These are phyloP conservation scores for Danio albolineatus DNA, from an alignment of 2,797 vertebrate species.

Conservation along the genomic window DNA sequence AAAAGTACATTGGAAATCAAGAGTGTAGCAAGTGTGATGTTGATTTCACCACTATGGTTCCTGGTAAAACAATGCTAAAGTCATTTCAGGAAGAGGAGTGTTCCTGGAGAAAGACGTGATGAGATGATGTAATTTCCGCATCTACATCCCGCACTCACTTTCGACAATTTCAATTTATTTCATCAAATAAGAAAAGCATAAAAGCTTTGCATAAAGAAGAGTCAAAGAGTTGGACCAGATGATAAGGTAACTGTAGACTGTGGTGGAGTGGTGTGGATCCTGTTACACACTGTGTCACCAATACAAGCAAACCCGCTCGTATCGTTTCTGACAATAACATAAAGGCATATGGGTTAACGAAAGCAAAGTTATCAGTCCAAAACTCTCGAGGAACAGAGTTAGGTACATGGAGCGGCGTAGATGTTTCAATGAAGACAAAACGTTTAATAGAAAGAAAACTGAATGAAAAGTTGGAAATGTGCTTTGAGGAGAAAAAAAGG, in stretches of 20 bases:
- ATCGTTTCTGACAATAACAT: constrained; percentile 39
- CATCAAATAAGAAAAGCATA: background rate
- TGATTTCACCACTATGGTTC: constrained; percentile 38
- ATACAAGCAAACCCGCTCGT: constrained; percentile 30
- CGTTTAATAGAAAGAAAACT: background rate
- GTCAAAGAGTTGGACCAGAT: constrained; percentile 47
- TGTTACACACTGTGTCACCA: constrained; percentile 51
- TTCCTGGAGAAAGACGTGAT: background rate
- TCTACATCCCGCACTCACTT: background rate
- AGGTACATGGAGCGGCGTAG: background rate
- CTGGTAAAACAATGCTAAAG: background rate
- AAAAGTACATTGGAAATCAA: background rate
- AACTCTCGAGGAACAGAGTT: background rate
- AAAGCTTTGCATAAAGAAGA: constrained; percentile 31
- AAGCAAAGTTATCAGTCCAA: background rate
- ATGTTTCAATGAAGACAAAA: background rate
- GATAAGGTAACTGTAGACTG: constrained; percentile 49
- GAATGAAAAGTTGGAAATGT: background rate
- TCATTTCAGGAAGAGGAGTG: constrained; percentile 11
- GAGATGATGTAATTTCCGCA: background rate
- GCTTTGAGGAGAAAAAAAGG: background rate
- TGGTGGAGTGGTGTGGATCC: constrained; percentile 35
- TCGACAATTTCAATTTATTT: background rate
- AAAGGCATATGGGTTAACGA: constrained; percentile 35
- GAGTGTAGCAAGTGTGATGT: constrained; percentile 30